A percentile compares a stretch with the other conserved stretches of the same genome.
Evolutionary conservation across 2,888 invertebrate genomes (phyloP).

Genomic region (Penaeus monodon): DNA sequence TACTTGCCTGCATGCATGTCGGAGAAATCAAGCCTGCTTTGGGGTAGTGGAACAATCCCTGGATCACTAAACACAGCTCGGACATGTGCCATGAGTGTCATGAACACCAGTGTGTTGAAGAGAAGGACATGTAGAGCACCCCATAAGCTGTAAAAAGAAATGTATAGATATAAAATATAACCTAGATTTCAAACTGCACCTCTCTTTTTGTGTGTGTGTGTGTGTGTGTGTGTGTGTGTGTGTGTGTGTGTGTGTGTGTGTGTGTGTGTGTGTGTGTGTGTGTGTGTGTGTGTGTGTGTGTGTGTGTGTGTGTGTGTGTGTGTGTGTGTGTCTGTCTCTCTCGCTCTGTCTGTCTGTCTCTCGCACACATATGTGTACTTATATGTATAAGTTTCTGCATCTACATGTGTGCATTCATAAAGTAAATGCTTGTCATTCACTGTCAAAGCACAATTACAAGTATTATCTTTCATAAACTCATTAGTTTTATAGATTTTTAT

Average conservation of each 20-base stretch:
- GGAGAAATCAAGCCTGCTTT: slow-evolving; percentile 80
- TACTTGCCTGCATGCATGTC: slow-evolving; percentile 79
- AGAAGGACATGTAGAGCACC: slow-evolving; percentile 83
- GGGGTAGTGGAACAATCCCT: slow-evolving; percentile 82
- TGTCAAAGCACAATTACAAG: too few relatives aligned
- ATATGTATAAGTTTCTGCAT: neutral
- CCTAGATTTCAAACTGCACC: neutral
- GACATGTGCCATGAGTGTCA: slow-evolving; percentile 83
- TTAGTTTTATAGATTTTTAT: neutral
- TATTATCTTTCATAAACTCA: neutral
- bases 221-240: neutral
- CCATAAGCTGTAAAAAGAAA: slow-evolving; percentile 78
- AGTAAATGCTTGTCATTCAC: too few relatives aligned
- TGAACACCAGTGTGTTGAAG: slow-evolving; percentile 83
- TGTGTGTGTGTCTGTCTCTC: neutral
- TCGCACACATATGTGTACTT: neutral
- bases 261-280: slow-evolving; percentile 14
- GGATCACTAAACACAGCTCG: slow-evolving; percentile 91
- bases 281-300: slow-evolving; percentile 16
- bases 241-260: neutral
- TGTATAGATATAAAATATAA: neutral
- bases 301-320: slow-evolving; percentile 16
- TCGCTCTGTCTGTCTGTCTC: neutral
- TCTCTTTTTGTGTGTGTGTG: neutral
- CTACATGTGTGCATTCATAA: neutral